Percentiles rank a stretch among this genome's conserved stretches.
These are phyloP conservation scores for Cebidichthys violaceus DNA, from an alignment of 2,113 vertebrate genomes.

Conservation along the genomic window DNA sequence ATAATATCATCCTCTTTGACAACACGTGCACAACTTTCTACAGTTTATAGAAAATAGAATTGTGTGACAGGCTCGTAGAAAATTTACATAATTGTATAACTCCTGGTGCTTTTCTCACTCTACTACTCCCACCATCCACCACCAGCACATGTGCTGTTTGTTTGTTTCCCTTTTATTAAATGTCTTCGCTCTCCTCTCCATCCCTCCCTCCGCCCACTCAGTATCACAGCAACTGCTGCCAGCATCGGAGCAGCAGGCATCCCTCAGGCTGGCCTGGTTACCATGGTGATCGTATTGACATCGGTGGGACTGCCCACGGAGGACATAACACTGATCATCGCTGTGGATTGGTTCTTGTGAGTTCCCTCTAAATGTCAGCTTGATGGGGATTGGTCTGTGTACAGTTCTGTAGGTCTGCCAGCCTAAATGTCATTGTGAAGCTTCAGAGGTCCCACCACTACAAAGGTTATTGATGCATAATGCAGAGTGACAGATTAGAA, in stretches of 20 bases:
- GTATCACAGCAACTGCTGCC: constrained; percentile 97
- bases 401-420: constrained; percentile 39
- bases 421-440: constrained; percentile 78
- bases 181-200: constrained; percentile 64
- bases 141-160: constrained; percentile 50
- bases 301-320: constrained; percentile 97
- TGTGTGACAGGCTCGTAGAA: neutral
- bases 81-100: constrained; percentile 12
- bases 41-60: neutral
- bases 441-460: constrained; percentile 68
- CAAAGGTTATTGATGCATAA: constrained; percentile 84
- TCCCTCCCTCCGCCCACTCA: constrained; percentile 76
- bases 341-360: constrained; percentile 99
- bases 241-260: constrained; percentile 98
- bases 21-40: constrained; percentile 5
- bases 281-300: constrained; percentile 98
- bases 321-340: constrained; percentile 95
- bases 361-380: constrained; percentile 85
- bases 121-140: constrained; percentile 38
- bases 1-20: neutral
- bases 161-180: constrained; percentile 73
- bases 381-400: constrained; percentile 73
- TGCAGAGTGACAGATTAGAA: constrained; percentile 64
- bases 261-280: constrained; percentile 97
- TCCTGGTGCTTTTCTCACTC: constrained; percentile 28